A percentile compares a stretch with the other conserved stretches of the same genome.
Evolutionary conservation across 2,113 vertebrate genomes (phyloP).

Genomic region (Macheiramphus alcinus): DNA sequence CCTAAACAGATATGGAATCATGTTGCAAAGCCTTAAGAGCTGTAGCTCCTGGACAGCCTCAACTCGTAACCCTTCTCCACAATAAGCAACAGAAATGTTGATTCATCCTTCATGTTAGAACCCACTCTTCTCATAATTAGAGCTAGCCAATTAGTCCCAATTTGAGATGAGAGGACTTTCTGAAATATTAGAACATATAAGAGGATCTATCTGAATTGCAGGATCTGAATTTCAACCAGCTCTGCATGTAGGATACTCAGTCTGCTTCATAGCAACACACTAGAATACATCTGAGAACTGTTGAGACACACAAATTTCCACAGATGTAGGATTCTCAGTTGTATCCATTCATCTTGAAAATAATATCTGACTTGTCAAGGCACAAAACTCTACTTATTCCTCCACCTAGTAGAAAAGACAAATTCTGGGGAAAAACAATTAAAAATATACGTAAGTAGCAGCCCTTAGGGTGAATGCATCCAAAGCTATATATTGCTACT

Average conservation of each 20-base stretch:
- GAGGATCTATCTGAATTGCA: background rate
- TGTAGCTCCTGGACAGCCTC: background rate
- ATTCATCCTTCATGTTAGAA: background rate
- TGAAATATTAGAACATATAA: background rate
- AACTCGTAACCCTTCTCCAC: rapidly evolving
- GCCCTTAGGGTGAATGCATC: background rate
- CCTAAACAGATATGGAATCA: background rate
- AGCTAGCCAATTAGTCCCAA: background rate
- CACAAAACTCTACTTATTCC: background rate
- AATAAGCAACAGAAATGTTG: background rate
- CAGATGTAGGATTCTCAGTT: background rate
- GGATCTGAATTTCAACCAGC: background rate
- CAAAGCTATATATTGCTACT: background rate
- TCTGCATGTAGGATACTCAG: background rate
- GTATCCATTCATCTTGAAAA: background rate
- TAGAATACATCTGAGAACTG: background rate
- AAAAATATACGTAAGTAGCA: background rate
- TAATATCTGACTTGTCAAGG: background rate
- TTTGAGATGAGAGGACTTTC: background rate
- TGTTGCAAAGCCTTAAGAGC: background rate
- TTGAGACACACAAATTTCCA: background rate
- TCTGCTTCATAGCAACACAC: background rate
- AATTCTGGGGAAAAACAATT: background rate
- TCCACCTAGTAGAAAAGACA: background rate
- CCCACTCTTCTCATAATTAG: background rate